Evolutionary conservation across 1,140 invertebrate species (phyloP), one percentile per base, ranked within the genome.

Genomic region (Aricia agestis): DNA sequence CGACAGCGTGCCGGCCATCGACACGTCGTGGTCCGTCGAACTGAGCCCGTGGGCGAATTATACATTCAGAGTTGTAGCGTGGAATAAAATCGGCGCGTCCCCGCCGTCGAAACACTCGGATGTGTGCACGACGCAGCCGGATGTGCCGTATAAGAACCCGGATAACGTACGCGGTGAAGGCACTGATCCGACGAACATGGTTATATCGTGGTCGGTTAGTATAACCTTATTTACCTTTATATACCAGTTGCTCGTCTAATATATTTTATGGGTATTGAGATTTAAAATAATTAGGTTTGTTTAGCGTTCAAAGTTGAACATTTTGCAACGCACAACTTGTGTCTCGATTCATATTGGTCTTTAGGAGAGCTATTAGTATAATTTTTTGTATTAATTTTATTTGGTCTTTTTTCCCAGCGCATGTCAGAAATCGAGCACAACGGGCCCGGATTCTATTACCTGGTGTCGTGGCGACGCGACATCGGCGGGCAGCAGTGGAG

Each of bases 361-460:
- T n/a, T n/a, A n/a, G n/a, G n/a, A n/a, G n/a, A n/a, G n/a, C n/a
- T n/a, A n/a, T n/a, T n/a, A n/a, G n/a, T n/a, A n/a, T n/a, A n/a
- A n/a, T n/a, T n/a, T n/a, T n/a, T n/a, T n/a, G n/a, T n/a, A n/a
- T n/a, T n/a, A 36, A 36, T 36, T 36, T 36, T 9, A 36, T 4
- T 7, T 36, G 6, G 6, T 5, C 36, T n/a, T 72, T 6, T 41
- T 67, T 36, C 87, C 18, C 84, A 96, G 95, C 95, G 95, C 69
- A 99, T 99, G 98, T 96, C 98, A 0, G 95, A 98, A 90, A 97
- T 99, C 79, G 97, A 99, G 76, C 98, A 99, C 87, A 98, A 99
- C 93, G 98, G 95, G 0, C 97, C 97, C 0, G 95, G 95, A 66
- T 99, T 99, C 90, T 95, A 96, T 80, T 99, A 99, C 86, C 93